A percentile compares a stretch with the other conserved stretches of the same genome.
Evolutionary conservation across 2,797 vertebrate genomes (phyloP).

Genomic region (Eidolon dupreanum): DNA sequence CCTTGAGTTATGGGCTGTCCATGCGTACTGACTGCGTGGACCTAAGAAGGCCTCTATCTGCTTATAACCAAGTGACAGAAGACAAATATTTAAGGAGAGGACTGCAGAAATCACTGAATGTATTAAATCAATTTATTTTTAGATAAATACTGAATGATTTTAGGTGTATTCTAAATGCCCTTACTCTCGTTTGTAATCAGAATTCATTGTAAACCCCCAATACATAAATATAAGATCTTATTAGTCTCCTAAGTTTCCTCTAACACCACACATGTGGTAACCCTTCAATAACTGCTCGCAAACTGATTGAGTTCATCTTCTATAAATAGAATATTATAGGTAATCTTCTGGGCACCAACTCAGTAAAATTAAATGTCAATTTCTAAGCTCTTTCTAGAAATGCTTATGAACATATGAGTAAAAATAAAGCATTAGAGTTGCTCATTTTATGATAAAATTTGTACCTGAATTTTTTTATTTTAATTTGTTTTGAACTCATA

Average conservation of each 20-base stretch:
- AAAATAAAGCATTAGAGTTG: neutral
- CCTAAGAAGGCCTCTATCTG: no score
- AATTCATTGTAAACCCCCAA: neutral
- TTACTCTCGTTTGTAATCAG: neutral
- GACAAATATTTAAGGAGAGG: no score
- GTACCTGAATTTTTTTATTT: neutral
- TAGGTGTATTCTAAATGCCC: neutral
- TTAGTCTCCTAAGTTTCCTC: neutral
- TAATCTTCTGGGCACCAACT: slow-evolving; percentile 53
- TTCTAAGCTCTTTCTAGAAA: slow-evolving; percentile 71
- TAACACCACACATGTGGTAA: neutral
- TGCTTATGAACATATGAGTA: neutral
- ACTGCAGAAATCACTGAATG: neutral
- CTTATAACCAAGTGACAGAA: no score
- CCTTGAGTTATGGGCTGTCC: no score
- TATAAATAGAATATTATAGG: slow-evolving; percentile 63
- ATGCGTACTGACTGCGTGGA: no score
- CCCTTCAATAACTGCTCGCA: neutral
- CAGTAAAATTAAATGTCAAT: slow-evolving; percentile 77
- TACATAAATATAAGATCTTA: neutral
- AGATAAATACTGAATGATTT: neutral
- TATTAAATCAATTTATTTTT: neutral
- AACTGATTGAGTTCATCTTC: slow-evolving; percentile 14
- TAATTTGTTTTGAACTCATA: slow-evolving; percentile 21
- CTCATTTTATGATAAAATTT: neutral